phyloP scores from a whole-genome alignment of 2,888 invertebrate genomes.

The Drosophila falleni region DNA sequence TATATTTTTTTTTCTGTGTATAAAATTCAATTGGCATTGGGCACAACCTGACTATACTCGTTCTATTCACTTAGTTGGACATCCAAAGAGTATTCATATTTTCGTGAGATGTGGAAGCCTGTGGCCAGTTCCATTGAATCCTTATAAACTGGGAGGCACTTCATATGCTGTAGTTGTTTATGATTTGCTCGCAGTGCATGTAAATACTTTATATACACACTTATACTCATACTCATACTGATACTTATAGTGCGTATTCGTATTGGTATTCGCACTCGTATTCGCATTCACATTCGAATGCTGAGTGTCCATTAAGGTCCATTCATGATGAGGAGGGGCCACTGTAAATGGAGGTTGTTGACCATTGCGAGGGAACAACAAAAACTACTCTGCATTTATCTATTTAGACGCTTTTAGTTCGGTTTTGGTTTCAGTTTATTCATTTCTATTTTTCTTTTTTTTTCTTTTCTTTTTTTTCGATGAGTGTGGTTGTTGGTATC shows the following conservation, averaged over 20 bases:
- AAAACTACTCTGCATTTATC: slow-evolving; percentile 65
- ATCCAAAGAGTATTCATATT: not conserved
- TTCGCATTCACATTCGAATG: slow-evolving; percentile 40
- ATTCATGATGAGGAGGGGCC: slow-evolving; percentile 15
- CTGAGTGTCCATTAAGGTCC: slow-evolving; percentile 71
- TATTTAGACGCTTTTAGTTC: slow-evolving; percentile 76
- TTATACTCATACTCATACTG: slow-evolving; percentile 14
- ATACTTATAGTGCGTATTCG: slow-evolving; percentile 14
- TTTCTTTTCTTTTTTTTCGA: no score
- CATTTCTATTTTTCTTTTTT: not conserved
- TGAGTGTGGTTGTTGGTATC: slow-evolving; percentile 14
- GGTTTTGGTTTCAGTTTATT: slow-evolving; percentile 38
- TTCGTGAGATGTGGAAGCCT: not conserved
- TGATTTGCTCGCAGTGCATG: slow-evolving; percentile 34
- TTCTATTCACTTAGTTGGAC: slow-evolving; percentile 2
- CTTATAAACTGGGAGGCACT: not conserved
- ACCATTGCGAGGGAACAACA: slow-evolving; percentile 27
- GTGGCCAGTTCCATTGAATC: not conserved
- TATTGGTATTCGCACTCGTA: slow-evolving; percentile 15
- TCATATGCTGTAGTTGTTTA: slow-evolving; percentile 13
- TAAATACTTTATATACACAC: slow-evolving; percentile 33
- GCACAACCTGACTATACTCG: not conserved
- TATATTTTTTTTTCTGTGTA: not conserved
- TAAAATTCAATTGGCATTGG: slow-evolving; percentile 22
- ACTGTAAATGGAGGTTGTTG: slow-evolving; percentile 14